Conservation (phyloP, 2,113 vertebrate genomes). For the Eleginops maclovinus region DNA sequence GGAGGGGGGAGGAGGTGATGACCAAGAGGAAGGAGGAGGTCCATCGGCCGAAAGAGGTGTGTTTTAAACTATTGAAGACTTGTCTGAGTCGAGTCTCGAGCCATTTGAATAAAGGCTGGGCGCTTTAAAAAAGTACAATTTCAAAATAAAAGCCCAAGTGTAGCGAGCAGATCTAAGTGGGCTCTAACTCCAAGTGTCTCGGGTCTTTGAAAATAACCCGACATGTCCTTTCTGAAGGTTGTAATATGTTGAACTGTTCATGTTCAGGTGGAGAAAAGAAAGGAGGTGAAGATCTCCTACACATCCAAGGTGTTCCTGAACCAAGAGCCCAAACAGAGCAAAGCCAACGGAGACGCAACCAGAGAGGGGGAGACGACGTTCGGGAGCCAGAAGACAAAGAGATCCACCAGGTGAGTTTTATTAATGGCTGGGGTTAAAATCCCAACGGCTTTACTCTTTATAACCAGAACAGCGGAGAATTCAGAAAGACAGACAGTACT, state of each 20-base stretch:
- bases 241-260: neutral
- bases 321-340: conserved; percentile 70
- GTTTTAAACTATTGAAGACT: neutral
- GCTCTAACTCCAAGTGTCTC: neutral
- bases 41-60: conserved; percentile 59
- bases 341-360: conserved; percentile 53
- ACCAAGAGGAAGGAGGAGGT: conserved; percentile 50
- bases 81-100: neutral
- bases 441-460: neutral
- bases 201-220: neutral
- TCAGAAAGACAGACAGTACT: neutral
- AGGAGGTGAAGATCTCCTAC: conserved; percentile 77
- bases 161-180: too few species aligned
- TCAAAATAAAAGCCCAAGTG: neutral
- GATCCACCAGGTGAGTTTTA: conserved; percentile 63
- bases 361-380: conserved; percentile 69
- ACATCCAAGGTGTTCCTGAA: conserved; percentile 80
- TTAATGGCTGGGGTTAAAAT: neutral
- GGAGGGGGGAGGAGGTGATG: conserved; percentile 47
- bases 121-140: too few species aligned
- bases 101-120: neutral
- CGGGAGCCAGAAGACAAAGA: conserved; percentile 57
- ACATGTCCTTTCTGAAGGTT: too few species aligned
- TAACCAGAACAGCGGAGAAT: neutral
- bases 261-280: conserved; percentile 72